These are phyloP conservation scores for Passerculus sandwichensis DNA, from an alignment of 2,797 vertebrate species.

Conservation along the genomic window DNA sequence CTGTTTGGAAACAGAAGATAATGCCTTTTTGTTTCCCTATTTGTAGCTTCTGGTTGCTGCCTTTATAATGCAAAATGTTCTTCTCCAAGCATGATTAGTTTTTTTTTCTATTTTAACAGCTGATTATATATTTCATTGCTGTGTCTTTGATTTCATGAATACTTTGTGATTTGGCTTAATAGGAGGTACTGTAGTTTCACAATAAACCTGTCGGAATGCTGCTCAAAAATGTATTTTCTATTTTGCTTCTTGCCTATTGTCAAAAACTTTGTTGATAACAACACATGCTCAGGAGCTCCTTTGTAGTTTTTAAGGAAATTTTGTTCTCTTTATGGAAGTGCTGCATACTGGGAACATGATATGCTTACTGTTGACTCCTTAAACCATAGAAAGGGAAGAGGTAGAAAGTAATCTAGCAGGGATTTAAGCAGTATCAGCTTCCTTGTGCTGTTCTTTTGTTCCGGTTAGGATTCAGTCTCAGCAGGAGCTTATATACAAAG, in stretches of 20 bases:
- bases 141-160: neutral
- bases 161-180: slow-evolving; percentile 23
- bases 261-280: neutral
- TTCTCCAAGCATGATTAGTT: neutral
- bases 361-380: neutral
- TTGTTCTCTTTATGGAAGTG: neutral
- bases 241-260: neutral
- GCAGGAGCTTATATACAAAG: neutral
- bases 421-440: slow-evolving; percentile 9
- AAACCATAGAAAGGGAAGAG: neutral
- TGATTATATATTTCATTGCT: neutral
- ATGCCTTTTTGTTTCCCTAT: neutral
- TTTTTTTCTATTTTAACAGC: neutral
- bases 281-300: neutral
- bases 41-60: neutral
- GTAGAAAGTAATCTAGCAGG: neutral
- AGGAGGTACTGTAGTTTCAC: neutral
- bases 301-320: neutral
- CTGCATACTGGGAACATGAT: neutral
- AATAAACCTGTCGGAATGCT: neutral
- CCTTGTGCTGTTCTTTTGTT: slow-evolving; percentile 1
- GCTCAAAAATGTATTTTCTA: neutral
- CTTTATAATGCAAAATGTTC: neutral
- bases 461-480: slow-evolving; percentile 5
- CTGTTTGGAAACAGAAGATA: slow-evolving; percentile 4